phyloP scores from a whole-genome alignment of 2,113 vertebrate species.

The Pogona vitticeps region DNA sequence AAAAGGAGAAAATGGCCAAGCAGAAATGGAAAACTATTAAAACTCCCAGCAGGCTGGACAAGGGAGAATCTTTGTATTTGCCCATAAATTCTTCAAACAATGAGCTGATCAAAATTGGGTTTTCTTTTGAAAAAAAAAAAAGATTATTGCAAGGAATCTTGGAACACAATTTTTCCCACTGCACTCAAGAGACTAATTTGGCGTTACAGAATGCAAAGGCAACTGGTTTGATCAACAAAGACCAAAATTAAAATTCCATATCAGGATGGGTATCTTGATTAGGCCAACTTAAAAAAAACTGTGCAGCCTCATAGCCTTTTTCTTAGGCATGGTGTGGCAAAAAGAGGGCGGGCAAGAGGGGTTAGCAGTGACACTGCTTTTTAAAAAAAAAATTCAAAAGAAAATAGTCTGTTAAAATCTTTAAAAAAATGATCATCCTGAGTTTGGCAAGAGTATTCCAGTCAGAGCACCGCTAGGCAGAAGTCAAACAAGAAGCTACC shows the following conservation, averaged over 20 bases:
- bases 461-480: neutral
- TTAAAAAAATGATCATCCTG: slow-evolving; percentile 35
- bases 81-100: slow-evolving; percentile 6
- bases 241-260: too few species aligned
- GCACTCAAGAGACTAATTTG: slow-evolving; percentile 17
- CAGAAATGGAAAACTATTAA: neutral
- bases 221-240: too few species aligned
- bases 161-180: slow-evolving; percentile 26
- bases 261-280: too few species aligned
- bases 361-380: too few species aligned
- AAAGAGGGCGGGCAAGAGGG: too few species aligned
- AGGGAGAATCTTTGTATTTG: neutral
- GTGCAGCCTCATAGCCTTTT: too few species aligned
- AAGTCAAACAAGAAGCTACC: neutral
- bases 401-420: slow-evolving; percentile 55
- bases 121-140: neutral
- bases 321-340: too few species aligned
- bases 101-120: neutral
- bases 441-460: slow-evolving; percentile 24
- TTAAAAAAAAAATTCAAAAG: slow-evolving; percentile 33
- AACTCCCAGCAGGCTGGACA: neutral
- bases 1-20: neutral
- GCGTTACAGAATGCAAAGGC: neutral
- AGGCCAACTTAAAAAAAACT: too few species aligned
- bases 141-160: neutral